These are phyloP conservation scores for Pterostichus madidus DNA, from an alignment of 2,888 invertebrate species.

Conservation along the genomic window DNA sequence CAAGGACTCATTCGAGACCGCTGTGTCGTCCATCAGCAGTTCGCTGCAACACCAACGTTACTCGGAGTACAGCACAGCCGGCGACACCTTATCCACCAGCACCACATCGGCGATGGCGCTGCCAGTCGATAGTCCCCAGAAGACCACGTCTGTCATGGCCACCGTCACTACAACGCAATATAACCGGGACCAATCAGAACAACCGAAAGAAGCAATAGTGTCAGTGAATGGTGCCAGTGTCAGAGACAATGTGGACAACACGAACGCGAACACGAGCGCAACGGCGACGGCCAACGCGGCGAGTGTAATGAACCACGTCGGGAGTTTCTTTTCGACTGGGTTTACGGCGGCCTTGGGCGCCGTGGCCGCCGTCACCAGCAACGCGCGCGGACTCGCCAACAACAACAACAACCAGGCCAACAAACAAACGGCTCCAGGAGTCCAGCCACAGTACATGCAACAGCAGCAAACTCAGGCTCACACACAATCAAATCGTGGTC, in stretches of 20 bases:
- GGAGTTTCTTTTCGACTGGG: slow-evolving; percentile 79
- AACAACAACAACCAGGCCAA: slow-evolving; percentile 49
- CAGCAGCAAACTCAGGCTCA: slow-evolving; percentile 60
- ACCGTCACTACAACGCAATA: slow-evolving; percentile 73
- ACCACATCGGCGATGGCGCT: slow-evolving; percentile 68
- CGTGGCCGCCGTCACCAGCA: slow-evolving; percentile 70
- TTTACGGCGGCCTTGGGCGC: slow-evolving; percentile 77
- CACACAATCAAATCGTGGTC: slow-evolving; percentile 65
- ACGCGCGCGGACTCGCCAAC: slow-evolving; percentile 54
- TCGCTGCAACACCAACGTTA: slow-evolving; percentile 75
- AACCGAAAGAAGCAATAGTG: slow-evolving; percentile 73
- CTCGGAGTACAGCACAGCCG: slow-evolving; percentile 73
- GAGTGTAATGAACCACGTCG: slow-evolving; percentile 72
- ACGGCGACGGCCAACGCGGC: neutral
- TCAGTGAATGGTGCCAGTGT: slow-evolving; percentile 68
- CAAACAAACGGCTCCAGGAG: slow-evolving; percentile 18
- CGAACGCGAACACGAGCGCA: slow-evolving; percentile 72
- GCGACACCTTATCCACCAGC: slow-evolving; percentile 71
- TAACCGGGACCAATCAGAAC: slow-evolving; percentile 73
- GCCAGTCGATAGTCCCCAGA: slow-evolving; percentile 68
- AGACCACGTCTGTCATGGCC: slow-evolving; percentile 67
- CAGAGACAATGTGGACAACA: slow-evolving; percentile 68
- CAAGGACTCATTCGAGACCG: slow-evolving; percentile 80
- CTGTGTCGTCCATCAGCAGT: slow-evolving; percentile 77
- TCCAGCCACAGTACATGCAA: slow-evolving; percentile 53